Base-by-base conservation (phyloP, 2,113 vertebrate genomes). In the Rissa tridactyla region DNA sequence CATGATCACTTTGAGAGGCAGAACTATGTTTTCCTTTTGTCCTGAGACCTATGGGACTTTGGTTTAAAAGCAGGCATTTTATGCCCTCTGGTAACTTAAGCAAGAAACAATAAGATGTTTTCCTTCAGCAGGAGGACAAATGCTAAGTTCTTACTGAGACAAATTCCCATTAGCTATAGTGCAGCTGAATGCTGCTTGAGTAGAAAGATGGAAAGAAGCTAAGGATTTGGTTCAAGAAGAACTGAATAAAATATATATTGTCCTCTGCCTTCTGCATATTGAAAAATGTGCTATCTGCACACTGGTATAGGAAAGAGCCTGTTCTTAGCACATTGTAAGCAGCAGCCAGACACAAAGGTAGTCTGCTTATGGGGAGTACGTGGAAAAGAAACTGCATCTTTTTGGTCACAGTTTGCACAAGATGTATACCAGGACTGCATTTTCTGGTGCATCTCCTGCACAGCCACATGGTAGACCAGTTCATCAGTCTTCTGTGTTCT, bases 11-110 rank as follows among this genome's bases (percentile, higher is more conserved):
- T 90, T 60, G 69, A 84, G 68, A 65, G 61, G 72, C 1, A 7
- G 80, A 86, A 90, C 60, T 75, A 10, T 90, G 60, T 82, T 92
- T 92, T 94, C 77, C 36, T 92, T 94, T 96, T 88, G 76, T 94
- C 82, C 47, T 76, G 46, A 84, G 40, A 81, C 76, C 73, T 75
- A 57, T 69, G 88, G 73, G 88, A 71, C 73, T 91, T 82, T 5
- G 61, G 36, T 65, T 90, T 83, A 86, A 78, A 90, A 92, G 5
- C 27, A 92, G 68, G 32, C 71, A 18, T 95, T 65, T 93, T 60
- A 78, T 27, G 72, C 79, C 66, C 64, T 49, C 34, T 3, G 5
- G 90, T 94, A 95, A 88, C 54, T 66, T 38, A 66, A 80, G 32
- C 34, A 86, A 68, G 82, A 92, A 95, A 90, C 68, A 96, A 62